Evolutionary conservation across 2,797 vertebrate species (phyloP), one percentile per base, ranked within the genome.

Genomic region (Enteromius trimaculatus): DNA sequence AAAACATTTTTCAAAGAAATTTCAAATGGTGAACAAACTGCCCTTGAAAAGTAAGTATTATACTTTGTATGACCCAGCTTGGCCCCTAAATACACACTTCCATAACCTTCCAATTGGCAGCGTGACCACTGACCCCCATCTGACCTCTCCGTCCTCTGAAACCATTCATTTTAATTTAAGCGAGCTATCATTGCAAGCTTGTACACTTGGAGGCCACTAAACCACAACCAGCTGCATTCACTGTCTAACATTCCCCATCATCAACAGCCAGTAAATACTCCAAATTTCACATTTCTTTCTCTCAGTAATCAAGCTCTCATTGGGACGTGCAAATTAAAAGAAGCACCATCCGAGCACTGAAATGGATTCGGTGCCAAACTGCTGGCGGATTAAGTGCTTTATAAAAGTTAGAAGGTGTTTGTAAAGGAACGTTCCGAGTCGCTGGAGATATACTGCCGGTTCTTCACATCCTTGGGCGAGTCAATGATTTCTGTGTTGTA

Each of bases 401-500:
- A 53, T 58, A 68, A 82, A 75, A 82, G 44, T 75, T 47, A 75
- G n/a, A 34, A 44, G 80, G 72, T 76, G 80, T 82, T 82, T 76
- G 81, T 76, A 76, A 66, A 68, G 81, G 62, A 76, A n/a, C 10
- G 72, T 26, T 81, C 70, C 26, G 8, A 81, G 69, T 58, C 55
- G 5, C 72, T 58, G 72, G 62, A 82, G 62, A 82, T 76, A 82
- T 68, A 82, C 34, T 76, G 72, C 62, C 13, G 37, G 81, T 58
- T 82, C 72, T 53, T 82, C 72, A 42, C 81, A 66, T 55, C 81
- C 62, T 82, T 4, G 4, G 49, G 49, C 49, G 3, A 76, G 81
- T 82, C 81, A 82, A 76, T 82, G 81, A 76, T 76, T 77, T 82
- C 62, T 82, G 71, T 82, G 81, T 82, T 75, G 44, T 82, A 31